Evolutionary conservation across 2,888 invertebrate species (phyloP).

Genomic region (Diarsia rubi): DNA sequence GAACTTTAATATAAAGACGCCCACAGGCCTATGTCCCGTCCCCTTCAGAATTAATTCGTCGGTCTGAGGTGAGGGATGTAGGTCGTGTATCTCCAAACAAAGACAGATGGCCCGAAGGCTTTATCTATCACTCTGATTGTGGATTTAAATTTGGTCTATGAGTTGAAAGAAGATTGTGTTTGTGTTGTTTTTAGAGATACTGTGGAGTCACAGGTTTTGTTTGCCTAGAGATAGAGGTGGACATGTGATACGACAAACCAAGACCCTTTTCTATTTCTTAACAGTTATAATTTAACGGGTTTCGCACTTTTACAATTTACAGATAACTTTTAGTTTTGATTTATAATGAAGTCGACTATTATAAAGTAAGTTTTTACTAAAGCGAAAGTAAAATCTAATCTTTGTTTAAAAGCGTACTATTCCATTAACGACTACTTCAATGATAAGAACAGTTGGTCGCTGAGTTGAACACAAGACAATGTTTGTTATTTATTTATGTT

Average conservation of each 20-base stretch:
- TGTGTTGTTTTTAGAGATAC: neutral
- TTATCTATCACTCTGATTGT: constrained; percentile 33
- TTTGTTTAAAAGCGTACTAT: too few species aligned
- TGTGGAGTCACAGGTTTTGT: neutral
- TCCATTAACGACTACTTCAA: too few species aligned
- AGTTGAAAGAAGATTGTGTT: constrained; percentile 1
- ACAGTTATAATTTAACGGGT: neutral
- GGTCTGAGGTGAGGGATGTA: constrained; percentile 30
- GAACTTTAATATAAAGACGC: constrained; percentile 38
- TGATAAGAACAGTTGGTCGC: too few species aligned
- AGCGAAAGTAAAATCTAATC: too few species aligned
- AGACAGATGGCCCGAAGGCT: constrained; percentile 44
- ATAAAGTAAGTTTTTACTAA: too few species aligned
- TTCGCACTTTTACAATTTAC: neutral
- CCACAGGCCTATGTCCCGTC: constrained; percentile 19
- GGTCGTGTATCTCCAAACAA: constrained; percentile 36
- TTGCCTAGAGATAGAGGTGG: neutral
- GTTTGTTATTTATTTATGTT: too few species aligned
- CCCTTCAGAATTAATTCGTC: constrained; percentile 52
- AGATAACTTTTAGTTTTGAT: neutral
- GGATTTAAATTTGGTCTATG: constrained; percentile 20
- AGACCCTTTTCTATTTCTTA: neutral
- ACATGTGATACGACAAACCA: neutral
- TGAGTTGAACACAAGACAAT: too few species aligned
- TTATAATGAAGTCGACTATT: neutral